Percentiles rank a stretch among this genome's conserved stretches.
Conservation (phyloP, 1,140 invertebrate genomes). For the Hypsibius dujardini region DNA sequence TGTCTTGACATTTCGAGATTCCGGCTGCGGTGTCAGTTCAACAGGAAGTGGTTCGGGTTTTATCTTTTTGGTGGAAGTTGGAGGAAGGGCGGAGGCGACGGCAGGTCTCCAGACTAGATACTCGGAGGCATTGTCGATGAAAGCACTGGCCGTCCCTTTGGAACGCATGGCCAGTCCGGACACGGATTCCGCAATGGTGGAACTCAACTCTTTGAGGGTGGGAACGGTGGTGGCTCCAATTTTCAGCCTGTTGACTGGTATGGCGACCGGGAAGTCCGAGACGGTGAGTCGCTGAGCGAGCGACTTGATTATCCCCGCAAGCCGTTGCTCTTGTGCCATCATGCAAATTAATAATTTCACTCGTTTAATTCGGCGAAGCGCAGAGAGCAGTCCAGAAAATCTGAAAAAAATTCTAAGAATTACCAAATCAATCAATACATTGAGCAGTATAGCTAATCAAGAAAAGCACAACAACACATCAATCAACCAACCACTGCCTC, state of each 20-base stretch:
- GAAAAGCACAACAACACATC: no score
- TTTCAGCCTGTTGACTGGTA: not conserved
- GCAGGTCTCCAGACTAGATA: not conserved
- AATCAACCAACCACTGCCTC: no score
- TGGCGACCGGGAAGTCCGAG: not conserved
- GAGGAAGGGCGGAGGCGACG: not conserved
- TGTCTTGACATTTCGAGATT: no score
- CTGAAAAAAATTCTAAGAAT: no score
- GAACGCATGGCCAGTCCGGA: not conserved
- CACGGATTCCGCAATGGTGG: not conserved
- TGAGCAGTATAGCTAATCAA: no score
- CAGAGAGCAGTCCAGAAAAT: no score
- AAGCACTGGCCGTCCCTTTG: not conserved
- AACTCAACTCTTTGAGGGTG: not conserved
- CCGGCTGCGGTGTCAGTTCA: no score
- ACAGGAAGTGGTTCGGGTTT: not conserved
- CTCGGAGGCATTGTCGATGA: not conserved
- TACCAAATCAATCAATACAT: no score
- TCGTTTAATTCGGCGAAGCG: no score
- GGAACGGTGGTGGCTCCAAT: not conserved
- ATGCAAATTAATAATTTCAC: no score
- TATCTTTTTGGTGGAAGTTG: not conserved
- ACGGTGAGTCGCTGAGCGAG: not conserved
- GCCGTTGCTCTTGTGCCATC: constrained; percentile 10
- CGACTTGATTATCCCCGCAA: not conserved